Conservation (phyloP, 2,797 vertebrate species). For the Labroides dimidiatus region DNA sequence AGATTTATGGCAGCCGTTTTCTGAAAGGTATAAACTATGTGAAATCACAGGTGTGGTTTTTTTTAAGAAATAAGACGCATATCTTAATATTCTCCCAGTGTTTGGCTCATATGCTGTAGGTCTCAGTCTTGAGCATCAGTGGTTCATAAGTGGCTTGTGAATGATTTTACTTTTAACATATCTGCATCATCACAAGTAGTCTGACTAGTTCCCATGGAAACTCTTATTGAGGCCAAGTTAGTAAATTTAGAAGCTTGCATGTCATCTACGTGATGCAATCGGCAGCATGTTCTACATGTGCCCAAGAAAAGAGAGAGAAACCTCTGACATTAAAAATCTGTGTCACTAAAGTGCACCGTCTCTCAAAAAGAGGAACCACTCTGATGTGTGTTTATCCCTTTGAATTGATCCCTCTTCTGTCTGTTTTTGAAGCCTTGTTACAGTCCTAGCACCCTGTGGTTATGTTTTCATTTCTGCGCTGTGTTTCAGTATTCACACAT, state of each 20-base stretch:
- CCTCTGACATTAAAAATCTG: constrained; percentile 30
- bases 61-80: not conserved
- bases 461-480: constrained; percentile 25
- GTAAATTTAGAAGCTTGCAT: constrained; percentile 79
- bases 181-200: constrained; percentile 68
- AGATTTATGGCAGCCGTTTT: constrained; percentile 7
- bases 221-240: constrained; percentile 80
- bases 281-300: constrained; percentile 66
- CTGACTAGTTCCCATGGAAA: constrained; percentile 83
- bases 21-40: not conserved
- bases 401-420: constrained; percentile 30
- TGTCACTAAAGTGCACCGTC: constrained; percentile 36
- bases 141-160: constrained; percentile 33
- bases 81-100: constrained; percentile 1
- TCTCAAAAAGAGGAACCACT: constrained; percentile 10
- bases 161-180: constrained; percentile 62
- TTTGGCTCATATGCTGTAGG: not conserved
- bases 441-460: constrained; percentile 28
- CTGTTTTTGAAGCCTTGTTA: constrained; percentile 11
- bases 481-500: constrained; percentile 18
- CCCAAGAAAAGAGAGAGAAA: constrained; percentile 28
- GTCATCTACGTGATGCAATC: constrained; percentile 75
- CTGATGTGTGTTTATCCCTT: constrained; percentile 30
- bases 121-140: constrained; percentile 1
- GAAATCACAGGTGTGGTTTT: not conserved